Conservation (phyloP, 92 coral and sea anemone species). For the Heliopora coerulea region DNA sequence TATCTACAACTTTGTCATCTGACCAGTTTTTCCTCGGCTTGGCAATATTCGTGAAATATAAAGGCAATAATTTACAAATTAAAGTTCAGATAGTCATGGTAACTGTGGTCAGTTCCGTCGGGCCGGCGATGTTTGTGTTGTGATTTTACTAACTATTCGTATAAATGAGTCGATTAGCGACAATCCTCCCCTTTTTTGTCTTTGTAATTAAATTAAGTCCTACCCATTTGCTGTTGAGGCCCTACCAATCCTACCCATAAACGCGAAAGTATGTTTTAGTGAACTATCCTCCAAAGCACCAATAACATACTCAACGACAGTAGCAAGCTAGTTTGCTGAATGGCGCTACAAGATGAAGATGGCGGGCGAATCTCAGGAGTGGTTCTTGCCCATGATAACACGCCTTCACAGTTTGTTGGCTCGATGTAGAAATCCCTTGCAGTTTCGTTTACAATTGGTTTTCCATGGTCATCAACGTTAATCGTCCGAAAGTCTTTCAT, state of each 20-base stretch:
- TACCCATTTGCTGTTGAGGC: background rate
- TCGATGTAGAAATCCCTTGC: constrained; percentile 3
- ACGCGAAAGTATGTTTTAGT: constrained; percentile 1
- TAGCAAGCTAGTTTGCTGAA: background rate
- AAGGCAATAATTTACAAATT: constrained; percentile 1
- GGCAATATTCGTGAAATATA: background rate
- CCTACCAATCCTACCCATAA: constrained; percentile 17
- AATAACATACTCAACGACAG: background rate
- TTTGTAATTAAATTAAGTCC: constrained; percentile 38
- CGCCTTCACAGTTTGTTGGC: background rate
- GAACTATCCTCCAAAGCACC: background rate
- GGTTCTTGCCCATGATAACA: background rate
- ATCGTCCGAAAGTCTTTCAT: constrained; percentile 56
- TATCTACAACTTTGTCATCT: background rate
- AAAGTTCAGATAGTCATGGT: background rate
- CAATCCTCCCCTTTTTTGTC: constrained; percentile 38
- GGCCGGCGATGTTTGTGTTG: background rate
- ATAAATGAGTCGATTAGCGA: constrained; percentile 41
- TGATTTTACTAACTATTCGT: constrained; percentile 30
- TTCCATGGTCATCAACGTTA: constrained; percentile 18
- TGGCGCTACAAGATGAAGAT: background rate
- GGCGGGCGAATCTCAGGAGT: background rate
- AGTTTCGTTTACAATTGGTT: constrained; percentile 30
- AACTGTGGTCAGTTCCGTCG: background rate
- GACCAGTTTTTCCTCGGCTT: background rate